phyloP scores from a whole-genome alignment of 2,888 invertebrate genomes.

The Malacosoma neustria region DNA sequence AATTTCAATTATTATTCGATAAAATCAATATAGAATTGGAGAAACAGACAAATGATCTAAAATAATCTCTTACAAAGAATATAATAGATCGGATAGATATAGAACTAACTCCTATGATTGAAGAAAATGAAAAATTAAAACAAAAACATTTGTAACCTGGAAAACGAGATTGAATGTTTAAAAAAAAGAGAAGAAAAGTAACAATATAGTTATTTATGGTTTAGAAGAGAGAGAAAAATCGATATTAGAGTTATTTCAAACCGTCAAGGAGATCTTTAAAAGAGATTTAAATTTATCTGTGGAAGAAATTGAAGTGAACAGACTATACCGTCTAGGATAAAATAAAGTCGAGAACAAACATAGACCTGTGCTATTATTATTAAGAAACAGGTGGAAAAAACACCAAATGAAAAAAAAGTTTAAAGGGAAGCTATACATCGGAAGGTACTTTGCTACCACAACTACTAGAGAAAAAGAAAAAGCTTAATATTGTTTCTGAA shows the following conservation, averaged over 20 bases:
- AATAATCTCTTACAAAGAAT: slow-evolving; percentile 10
- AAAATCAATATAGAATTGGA: slow-evolving; percentile 17
- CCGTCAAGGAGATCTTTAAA: slow-evolving; percentile 9
- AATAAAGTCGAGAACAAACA: too few species aligned
- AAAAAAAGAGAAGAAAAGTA: slow-evolving; percentile 12
- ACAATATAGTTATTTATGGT: slow-evolving; percentile 15
- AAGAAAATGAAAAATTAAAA: slow-evolving; percentile 19
- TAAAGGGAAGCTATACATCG: slow-evolving; percentile 11
- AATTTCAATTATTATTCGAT: slow-evolving; percentile 13
- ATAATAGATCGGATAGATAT: slow-evolving; percentile 16
- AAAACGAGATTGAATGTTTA: slow-evolving; percentile 16
- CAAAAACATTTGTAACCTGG: slow-evolving; percentile 15
- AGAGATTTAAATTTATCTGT: slow-evolving; percentile 13
- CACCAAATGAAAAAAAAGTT: slow-evolving; percentile 15
- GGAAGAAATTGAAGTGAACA: too few species aligned
- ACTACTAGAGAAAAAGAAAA: too few species aligned
- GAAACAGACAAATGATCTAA: slow-evolving; percentile 10
- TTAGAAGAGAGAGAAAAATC: slow-evolving; percentile 16
- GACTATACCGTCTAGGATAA: too few species aligned
- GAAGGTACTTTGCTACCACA: too few species aligned
- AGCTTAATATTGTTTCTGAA: too few species aligned
- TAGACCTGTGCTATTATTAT: too few species aligned
- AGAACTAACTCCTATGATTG: slow-evolving; percentile 14
- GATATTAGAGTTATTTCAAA: slow-evolving; percentile 10
- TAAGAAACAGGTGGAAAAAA: too few species aligned